Evolutionary conservation across 2,797 vertebrate species (phyloP), one percentile per base, ranked within the genome.

Genomic region (Tachyglossus aculeatus): DNA sequence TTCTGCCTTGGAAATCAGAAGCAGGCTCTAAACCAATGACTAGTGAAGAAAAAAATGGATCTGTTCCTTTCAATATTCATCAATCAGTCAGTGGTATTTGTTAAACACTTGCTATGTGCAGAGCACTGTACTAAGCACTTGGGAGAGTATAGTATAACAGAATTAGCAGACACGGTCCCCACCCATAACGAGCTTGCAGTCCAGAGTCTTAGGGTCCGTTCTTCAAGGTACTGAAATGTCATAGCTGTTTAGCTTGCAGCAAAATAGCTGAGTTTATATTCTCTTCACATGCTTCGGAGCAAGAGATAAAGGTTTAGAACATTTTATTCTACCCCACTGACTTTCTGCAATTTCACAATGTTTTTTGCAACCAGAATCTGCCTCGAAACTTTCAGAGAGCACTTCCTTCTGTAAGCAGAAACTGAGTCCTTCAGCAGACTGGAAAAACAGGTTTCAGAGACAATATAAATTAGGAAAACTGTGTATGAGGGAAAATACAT

Each of bases 271-370:
- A 39, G 9, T 88, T 89, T 90, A 74, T 76, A 81, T 82, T 88
- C 77, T 74, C 43, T 57, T 83, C 69, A 51, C 60, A 68, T 85
- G 57, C 50, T 88, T 51, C 68, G 73, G 39, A 85, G 70, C 80
- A 82, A 81, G 82, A 88, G 59, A 83, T 59, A 74, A 82, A 61
- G 60, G 78, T 63, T 82, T 80, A 83, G 88, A 90, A 88, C 71
- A 71, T 86, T 84, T 86, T 57, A 66, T 88, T 86, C 74, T 88
- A 91, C 73, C 71, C 70, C 59, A 83, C 80, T 75, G 84, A 77
- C 80, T 80, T 82, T 25, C 78, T 39, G 2, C 82, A 82, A 86
- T 61, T 88, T 69, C 70, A 58, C 64, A 61, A 78, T 73, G 56
- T 21, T 71, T 87, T 85, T 71, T 83, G 56, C 67, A 57, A 71